Evolutionary conservation across 2,888 invertebrate genomes (phyloP).

Genomic region (Agriopis leucophaearia): DNA sequence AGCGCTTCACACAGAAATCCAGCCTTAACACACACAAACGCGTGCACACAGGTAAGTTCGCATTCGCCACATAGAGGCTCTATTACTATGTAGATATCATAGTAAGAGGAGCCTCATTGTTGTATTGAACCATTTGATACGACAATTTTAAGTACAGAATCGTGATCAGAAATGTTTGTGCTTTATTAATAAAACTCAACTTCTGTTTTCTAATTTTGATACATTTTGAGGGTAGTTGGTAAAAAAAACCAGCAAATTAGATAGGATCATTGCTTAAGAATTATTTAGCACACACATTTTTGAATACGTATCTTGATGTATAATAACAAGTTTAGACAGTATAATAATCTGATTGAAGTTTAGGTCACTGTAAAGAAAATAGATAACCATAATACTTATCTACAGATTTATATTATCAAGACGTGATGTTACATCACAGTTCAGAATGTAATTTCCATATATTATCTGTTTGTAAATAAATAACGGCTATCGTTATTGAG

Average conservation of each 20-base stretch:
- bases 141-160: conserved; percentile 7
- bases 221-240: not conserved
- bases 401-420: conserved; percentile 1
- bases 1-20: conserved; percentile 93
- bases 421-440: conserved; percentile 8
- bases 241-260: not conserved
- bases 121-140: conserved; percentile 25
- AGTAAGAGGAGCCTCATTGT: conserved; percentile 33
- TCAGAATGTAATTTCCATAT: conserved; percentile 70
- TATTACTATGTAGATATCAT: conserved; percentile 12
- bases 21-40: conserved; percentile 93
- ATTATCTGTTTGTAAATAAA: conserved; percentile 36
- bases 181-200: not conserved
- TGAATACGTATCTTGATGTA: conserved; percentile 11
- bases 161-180: conserved; percentile 21
- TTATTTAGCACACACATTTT: conserved; percentile 14
- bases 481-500: not conserved
- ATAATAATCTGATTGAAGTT: not conserved
- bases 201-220: no score
- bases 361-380: conserved; percentile 1
- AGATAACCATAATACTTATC: not conserved
- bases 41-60: conserved; percentile 88
- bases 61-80: conserved; percentile 33
- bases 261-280: not conserved
- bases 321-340: conserved; percentile 1